Base-by-base conservation (phyloP, 2,113 vertebrate genomes). In the Mus spicilegus region DNA sequence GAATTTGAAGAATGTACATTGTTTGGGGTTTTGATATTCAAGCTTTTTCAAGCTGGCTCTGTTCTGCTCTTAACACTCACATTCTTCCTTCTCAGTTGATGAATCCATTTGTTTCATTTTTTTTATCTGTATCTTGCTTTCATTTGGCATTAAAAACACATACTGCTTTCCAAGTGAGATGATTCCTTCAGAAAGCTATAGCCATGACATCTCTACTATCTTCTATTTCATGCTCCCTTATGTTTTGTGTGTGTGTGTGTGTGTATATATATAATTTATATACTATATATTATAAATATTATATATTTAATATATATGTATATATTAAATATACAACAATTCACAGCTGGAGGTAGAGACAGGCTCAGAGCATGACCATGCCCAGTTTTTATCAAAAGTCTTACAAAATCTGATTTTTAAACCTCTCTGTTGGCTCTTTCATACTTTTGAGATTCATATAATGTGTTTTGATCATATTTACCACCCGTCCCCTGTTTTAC, bases 121-220 rank as follows among this genome's bases (percentile, higher is more conserved):
- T 49, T 49, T 20, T 58, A 12, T 90, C 33, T 77, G 20, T 77
- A 51, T 14, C 13, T 95, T 13, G 65, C 22, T 88, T 95, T 93
- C 54, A 85, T 36, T 90, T 96, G 42, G 7, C 24, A 9, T 96
- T 54, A 84, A 93, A 78, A 84, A 85, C 46, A 19, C 20, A 42
- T 33, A 42, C 14, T 80, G 1, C 73, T 85, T 90, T 9, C 20
- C 24, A 39, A 36, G 16, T 22, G 82, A 81, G 72, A 42, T 36
- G 39, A 46, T 7, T 26, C 17, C 7, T 13, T 72, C 33, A 56
- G 67, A 89, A 93, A 36, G 22, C 4, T 86, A 88, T 42, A 26
- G 36, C 33, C 26, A 67, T n/a, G n/a, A 22, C 49, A 92, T 20
- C 7, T 46, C 9, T 3, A 8, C 7, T 82, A 1, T 39, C 75